phyloP scores from a whole-genome alignment of 2,888 invertebrate species.

The Tetranychus truncatus region DNA sequence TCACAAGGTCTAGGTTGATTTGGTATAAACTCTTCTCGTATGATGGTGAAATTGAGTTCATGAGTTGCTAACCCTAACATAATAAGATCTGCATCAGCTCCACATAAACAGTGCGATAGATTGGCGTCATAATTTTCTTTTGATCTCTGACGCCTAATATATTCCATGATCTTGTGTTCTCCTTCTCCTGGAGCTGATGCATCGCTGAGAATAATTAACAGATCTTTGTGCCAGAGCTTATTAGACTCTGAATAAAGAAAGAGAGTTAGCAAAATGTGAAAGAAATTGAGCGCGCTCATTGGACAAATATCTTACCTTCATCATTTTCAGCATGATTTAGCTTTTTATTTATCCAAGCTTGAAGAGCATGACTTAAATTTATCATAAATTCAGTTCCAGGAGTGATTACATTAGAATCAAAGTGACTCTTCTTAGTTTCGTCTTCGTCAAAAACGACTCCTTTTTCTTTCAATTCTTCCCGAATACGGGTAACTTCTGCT shows the following conservation, averaged over 20 bases:
- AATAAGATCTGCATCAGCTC: constrained; percentile 93
- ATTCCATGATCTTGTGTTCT: constrained; percentile 99
- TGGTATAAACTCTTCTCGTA: constrained; percentile 83
- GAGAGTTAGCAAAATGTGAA: constrained; percentile 5
- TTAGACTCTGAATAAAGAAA: constrained; percentile 9
- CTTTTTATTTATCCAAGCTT: constrained; percentile 20
- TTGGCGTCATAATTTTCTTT: constrained; percentile 93
- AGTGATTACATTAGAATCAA: constrained; percentile 97
- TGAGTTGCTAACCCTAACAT: constrained; percentile 97
- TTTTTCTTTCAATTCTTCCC: constrained; percentile 50
- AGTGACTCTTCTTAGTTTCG: constrained; percentile 76
- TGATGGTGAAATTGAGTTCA: constrained; percentile 92
- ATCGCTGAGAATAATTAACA: constrained; percentile 66
- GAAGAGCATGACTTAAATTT: constrained; percentile 20
- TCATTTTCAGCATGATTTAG: constrained; percentile 9
- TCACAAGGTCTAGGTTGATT: constrained; percentile 90
- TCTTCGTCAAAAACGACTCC: constrained; percentile 35
- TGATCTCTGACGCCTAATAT: constrained; percentile 80
- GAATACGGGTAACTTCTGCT: constrained; percentile 58
- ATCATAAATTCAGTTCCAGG: constrained; percentile 41
- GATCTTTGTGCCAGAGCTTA: constrained; percentile 21
- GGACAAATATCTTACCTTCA: background rate
- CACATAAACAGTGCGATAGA: constrained; percentile 89
- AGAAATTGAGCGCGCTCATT: no score
- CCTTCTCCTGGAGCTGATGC: constrained; percentile 96